Evolutionary conservation across 2,113 vertebrate species (phyloP).

Genomic region (Oriolus oriolus): DNA sequence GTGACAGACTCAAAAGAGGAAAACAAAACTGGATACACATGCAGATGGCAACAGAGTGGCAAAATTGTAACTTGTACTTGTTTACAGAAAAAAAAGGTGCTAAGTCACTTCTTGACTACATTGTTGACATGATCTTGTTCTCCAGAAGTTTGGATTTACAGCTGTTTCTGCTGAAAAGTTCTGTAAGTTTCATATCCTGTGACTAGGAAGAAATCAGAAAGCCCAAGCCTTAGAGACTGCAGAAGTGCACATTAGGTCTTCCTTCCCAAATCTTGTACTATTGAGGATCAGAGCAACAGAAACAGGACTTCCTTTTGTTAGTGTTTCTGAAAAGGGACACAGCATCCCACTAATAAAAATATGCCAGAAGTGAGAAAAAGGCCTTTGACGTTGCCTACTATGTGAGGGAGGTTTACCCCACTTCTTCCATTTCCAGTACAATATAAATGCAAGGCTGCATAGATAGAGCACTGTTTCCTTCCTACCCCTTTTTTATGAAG

Average conservation of each 20-base stretch:
- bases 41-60: background rate
- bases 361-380: background rate
- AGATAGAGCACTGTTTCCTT: background rate
- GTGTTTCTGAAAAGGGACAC: background rate
- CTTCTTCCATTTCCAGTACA: background rate
- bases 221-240: background rate
- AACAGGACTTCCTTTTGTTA: background rate
- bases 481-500: background rate
- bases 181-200: background rate
- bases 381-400: background rate
- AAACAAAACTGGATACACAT: background rate
- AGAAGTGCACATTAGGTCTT: background rate
- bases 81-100: background rate
- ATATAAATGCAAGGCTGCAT: background rate
- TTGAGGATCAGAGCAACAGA: background rate
- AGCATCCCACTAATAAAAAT: background rate
- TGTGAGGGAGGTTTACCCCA: background rate
- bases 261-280: background rate
- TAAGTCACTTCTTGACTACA: background rate
- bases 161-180: background rate
- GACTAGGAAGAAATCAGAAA: background rate
- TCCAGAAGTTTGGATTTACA: background rate
- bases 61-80: background rate
- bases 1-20: background rate
- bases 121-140: background rate